Conservation (phyloP, 2,113 vertebrate genomes). For the Pimephales promelas region DNA sequence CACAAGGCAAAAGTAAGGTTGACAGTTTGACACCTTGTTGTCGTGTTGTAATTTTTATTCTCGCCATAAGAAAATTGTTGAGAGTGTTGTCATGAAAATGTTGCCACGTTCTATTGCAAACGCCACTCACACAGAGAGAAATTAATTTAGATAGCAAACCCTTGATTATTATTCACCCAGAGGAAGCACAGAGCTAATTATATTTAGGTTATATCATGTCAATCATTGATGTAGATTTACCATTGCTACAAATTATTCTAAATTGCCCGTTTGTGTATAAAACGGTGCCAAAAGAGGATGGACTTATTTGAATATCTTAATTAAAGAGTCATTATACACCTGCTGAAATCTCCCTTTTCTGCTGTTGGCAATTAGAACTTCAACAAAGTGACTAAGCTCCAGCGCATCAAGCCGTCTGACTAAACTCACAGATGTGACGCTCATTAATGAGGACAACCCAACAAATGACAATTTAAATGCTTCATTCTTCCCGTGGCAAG, state of each 20-base stretch:
- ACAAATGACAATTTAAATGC: conserved; percentile 1
- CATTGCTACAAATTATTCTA: conserved; percentile 33
- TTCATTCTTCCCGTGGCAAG: neutral
- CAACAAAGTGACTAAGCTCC: conserved; percentile 27
- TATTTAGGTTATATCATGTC: conserved; percentile 26
- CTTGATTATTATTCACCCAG: neutral
- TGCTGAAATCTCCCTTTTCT: conserved; percentile 37
- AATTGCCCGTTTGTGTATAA: conserved; percentile 33
- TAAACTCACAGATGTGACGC: conserved; percentile 14
- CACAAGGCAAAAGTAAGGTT: neutral
- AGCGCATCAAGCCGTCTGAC: conserved; percentile 18
- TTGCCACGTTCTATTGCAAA: neutral
- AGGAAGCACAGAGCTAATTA: conserved; percentile 42
- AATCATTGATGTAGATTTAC: conserved; percentile 14
- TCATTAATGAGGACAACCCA: conserved; percentile 41
- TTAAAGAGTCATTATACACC: conserved; percentile 49
- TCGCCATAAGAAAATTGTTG: conserved; percentile 2
- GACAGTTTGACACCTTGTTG: neutral
- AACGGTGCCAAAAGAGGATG: conserved; percentile 35
- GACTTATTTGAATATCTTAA: conserved; percentile 31
- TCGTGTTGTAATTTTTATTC: neutral
- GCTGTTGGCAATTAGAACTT: conserved; percentile 36
- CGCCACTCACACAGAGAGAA: conserved; percentile 11
- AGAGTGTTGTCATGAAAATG: conserved; percentile 5
- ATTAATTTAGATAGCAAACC: conserved; percentile 20